These are phyloP conservation scores for Axis porcinus DNA, from an alignment of 2,113 vertebrate genomes.

Conservation along the genomic window DNA sequence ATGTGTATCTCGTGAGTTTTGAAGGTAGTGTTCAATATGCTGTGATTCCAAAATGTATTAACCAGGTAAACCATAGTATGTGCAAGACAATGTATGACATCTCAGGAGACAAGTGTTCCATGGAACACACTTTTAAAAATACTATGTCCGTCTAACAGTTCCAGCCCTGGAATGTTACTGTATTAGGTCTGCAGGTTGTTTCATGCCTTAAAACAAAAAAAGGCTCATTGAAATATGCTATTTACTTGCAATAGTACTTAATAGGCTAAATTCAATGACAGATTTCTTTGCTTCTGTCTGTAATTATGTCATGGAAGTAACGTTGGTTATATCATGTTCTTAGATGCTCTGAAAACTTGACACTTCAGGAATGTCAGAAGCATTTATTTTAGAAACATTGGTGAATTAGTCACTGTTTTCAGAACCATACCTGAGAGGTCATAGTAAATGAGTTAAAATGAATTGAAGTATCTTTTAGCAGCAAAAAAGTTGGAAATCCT, in stretches of 20 bases:
- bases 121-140: not conserved
- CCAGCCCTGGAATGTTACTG: not conserved
- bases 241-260: not conserved
- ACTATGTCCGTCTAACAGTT: not conserved
- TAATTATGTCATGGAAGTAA: not conserved
- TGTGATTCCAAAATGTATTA: not conserved
- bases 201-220: not conserved
- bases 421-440: not conserved
- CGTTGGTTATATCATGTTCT: not conserved
- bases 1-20: not conserved
- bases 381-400: not conserved
- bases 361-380: not conserved
- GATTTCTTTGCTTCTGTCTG: not conserved
- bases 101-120: not conserved
- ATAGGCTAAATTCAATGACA: not conserved
- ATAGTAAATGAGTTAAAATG: not conserved
- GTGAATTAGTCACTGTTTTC: not conserved
- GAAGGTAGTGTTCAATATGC: not conserved
- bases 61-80: not conserved
- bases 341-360: not conserved
- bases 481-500: not conserved
- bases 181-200: not conserved
- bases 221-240: not conserved
- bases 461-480: not conserved
- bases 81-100: fast-evolving